Evolutionary conservation across 2,113 vertebrate genomes (phyloP).

Genomic region (Eulemur rufifrons): DNA sequence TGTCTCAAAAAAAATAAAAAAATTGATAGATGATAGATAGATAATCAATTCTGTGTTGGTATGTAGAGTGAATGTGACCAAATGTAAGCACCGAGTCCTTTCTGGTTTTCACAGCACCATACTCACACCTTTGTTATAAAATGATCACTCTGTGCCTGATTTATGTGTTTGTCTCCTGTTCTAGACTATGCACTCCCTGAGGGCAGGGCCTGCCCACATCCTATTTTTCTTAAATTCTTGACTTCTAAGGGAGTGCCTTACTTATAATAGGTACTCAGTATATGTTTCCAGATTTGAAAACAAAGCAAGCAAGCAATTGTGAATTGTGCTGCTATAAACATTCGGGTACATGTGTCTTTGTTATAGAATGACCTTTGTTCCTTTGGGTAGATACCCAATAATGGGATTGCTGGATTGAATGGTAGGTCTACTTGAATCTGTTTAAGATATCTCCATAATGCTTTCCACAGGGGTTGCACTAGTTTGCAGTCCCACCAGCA

Average conservation of each 20-base stretch:
- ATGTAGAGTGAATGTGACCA: not conserved
- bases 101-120: not conserved
- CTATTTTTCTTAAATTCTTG: slow-evolving; percentile 35
- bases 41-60: not conserved
- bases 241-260: not conserved
- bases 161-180: not conserved
- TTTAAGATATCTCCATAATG: too few relatives aligned
- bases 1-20: not conserved
- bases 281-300: slow-evolving; percentile 25
- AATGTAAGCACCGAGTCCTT: not conserved
- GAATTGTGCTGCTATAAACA: too few relatives aligned
- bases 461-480: too few relatives aligned
- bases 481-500: too few relatives aligned
- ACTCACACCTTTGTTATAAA: not conserved
- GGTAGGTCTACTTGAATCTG: too few relatives aligned
- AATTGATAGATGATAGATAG: not conserved
- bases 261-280: not conserved
- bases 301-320: not conserved
- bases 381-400: too few relatives aligned
- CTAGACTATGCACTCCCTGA: not conserved
- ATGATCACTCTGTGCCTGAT: not conserved
- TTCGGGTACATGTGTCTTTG: too few relatives aligned
- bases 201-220: not conserved
- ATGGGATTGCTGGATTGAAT: too few relatives aligned
- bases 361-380: too few relatives aligned